A percentile compares a stretch with the other conserved stretches of the same genome.
These are phyloP conservation scores for Agelastica alni DNA, from an alignment of 2,888 invertebrate species.

Conservation along the genomic window DNA sequence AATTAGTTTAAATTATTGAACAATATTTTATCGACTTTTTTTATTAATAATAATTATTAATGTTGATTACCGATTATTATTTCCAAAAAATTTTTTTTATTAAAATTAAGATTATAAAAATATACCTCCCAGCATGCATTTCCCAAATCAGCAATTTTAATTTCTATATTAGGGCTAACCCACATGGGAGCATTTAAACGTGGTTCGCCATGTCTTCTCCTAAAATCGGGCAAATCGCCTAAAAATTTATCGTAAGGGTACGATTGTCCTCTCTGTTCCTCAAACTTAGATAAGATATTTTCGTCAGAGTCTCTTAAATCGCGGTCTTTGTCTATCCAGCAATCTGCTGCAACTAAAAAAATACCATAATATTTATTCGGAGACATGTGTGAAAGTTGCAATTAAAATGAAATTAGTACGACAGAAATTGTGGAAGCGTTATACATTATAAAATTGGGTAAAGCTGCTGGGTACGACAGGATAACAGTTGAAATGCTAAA, in stretches of 20 bases:
- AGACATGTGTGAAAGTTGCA: too few relatives aligned
- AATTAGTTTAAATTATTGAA: not conserved
- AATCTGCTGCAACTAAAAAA: constrained; percentile 43
- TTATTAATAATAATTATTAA: not conserved
- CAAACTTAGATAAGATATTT: constrained; percentile 37
- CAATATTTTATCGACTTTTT: not conserved
- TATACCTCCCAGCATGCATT: constrained; percentile 79
- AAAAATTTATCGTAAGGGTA: constrained; percentile 46
- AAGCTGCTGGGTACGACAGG: too few relatives aligned
- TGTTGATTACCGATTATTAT: not conserved
- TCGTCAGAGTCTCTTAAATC: constrained; percentile 37
- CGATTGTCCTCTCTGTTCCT: constrained; percentile 42
- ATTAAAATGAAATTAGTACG: too few relatives aligned
- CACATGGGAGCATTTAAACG: constrained; percentile 50
- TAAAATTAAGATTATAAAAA: not conserved
- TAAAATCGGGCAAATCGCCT: constrained; percentile 41
- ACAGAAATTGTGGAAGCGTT: too few relatives aligned
- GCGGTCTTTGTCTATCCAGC: constrained; percentile 41
- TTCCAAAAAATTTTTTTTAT: not conserved
- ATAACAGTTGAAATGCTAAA: too few relatives aligned
- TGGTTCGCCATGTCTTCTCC: constrained; percentile 42
- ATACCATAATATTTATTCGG: too few relatives aligned
- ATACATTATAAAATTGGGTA: too few relatives aligned
- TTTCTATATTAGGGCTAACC: constrained; percentile 63
- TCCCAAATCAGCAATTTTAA: constrained; percentile 84